phyloP scores from a whole-genome alignment of 2,113 vertebrate genomes.

The Periophthalmus modestus region DNA sequence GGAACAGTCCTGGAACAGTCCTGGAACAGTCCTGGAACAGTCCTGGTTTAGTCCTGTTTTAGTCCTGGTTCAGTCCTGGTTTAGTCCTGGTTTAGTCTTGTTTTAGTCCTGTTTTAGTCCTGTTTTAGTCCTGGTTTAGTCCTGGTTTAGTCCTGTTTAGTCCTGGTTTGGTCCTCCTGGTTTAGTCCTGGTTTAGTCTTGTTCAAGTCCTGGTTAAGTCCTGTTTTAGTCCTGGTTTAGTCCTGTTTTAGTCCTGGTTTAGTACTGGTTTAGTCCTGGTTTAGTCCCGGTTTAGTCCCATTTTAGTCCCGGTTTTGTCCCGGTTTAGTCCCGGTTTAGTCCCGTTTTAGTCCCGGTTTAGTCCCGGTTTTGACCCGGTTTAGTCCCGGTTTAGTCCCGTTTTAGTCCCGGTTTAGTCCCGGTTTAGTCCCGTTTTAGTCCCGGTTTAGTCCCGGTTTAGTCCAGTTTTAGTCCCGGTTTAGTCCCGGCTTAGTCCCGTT shows the following conservation, averaged over 20 bases:
- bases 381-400: neutral
- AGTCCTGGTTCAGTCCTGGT: conserved; percentile 5
- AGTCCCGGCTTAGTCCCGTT: too few species aligned
- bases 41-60: conserved; percentile 5
- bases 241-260: neutral
- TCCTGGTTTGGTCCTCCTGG: too few species aligned
- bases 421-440: neutral
- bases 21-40: neutral
- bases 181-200: neutral
- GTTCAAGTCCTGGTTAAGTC: neutral
- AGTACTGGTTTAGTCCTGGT: neutral
- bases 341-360: neutral
- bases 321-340: too few species aligned
- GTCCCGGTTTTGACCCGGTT: neutral
- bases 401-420: neutral
- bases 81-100: neutral
- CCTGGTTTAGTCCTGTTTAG: neutral
- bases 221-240: neutral
- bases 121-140: neutral
- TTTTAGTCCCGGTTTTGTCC: neutral
- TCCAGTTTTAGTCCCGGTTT: too few species aligned
- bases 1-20: conserved; percentile 8
- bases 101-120: conserved; percentile 3
- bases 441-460: neutral
- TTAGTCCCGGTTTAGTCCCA: neutral